Percentiles rank a stretch among this genome's conserved stretches.
phyloP scores from a whole-genome alignment of 2,888 invertebrate genomes.

The Aquatica leii region DNA sequence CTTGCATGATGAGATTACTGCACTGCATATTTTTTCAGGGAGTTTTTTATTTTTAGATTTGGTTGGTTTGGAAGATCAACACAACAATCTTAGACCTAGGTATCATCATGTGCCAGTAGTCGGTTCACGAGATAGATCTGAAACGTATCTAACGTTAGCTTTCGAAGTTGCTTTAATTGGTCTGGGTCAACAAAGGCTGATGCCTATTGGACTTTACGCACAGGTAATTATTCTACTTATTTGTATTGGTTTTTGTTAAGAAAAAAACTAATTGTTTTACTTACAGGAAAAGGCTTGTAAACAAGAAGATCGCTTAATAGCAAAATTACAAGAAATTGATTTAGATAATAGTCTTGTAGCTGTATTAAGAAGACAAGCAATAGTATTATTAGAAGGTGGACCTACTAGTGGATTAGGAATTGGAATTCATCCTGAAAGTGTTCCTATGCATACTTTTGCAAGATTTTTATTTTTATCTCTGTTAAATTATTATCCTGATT shows the following conservation, averaged over 20 bases:
- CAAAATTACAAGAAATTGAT: conserved; percentile 78
- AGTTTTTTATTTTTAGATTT: conserved; percentile 57
- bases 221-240: conserved; percentile 63
- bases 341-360: conserved; percentile 75
- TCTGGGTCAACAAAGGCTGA: conserved; percentile 79
- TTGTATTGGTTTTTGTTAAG: conserved; percentile 7
- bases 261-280: conserved; percentile 24
- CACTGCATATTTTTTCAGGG: conserved; percentile 1
- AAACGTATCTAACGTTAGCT: conserved; percentile 78
- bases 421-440: conserved; percentile 81
- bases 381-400: conserved; percentile 77
- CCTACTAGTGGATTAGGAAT: conserved; percentile 78
- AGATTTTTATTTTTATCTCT: conserved; percentile 80
- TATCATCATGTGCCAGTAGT: conserved; percentile 82
- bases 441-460: conserved; percentile 87
- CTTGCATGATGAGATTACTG: too few species aligned
- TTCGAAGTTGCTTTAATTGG: conserved; percentile 82
- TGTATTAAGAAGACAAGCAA: conserved; percentile 73
- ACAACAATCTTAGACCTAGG: conserved; percentile 62
- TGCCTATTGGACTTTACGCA: conserved; percentile 81
- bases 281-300: conserved; percentile 70
- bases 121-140: conserved; percentile 75
- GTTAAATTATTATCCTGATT: conserved; percentile 76
- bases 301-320: conserved; percentile 81
- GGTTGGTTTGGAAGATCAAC: conserved; percentile 62